Conservation (phyloP, 2,113 vertebrate genomes). For the Leuciscus idus region DNA sequence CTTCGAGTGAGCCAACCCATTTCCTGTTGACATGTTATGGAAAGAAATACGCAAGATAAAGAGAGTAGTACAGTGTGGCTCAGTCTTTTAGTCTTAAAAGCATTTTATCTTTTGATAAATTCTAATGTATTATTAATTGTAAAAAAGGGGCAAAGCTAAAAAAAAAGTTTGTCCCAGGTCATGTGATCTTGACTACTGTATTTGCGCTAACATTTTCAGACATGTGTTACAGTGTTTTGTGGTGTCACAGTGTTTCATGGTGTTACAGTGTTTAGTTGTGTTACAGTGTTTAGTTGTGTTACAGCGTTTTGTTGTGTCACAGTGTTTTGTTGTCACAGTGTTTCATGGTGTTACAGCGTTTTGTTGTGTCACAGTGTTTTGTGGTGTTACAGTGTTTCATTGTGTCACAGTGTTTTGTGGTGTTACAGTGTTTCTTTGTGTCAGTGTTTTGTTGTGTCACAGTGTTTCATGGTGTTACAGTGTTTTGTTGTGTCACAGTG, state of each 20-base stretch:
- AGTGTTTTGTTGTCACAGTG: too few relatives aligned
- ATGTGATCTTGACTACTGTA: neutral
- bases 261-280: too few relatives aligned
- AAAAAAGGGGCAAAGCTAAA: neutral
- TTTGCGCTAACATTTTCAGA: neutral
- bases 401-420: too few relatives aligned
- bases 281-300: too few relatives aligned
- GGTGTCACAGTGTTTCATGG: neutral
- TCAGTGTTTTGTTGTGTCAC: too few relatives aligned
- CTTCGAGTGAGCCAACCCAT: conserved; percentile 18
- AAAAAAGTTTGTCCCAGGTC: too few relatives aligned
- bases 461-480: too few relatives aligned
- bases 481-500: neutral
- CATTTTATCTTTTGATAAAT: neutral
- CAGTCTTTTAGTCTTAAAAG: neutral
- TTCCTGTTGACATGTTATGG: conserved; percentile 36
- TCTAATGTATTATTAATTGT: neutral
- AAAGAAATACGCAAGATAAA: conserved; percentile 19
- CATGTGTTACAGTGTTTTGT: neutral
- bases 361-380: neutral
- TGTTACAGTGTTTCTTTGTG: too few relatives aligned
- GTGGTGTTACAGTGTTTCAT: too few relatives aligned
- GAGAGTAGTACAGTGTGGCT: neutral
- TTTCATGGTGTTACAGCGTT: neutral
- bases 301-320: too few relatives aligned